Evolutionary conservation across 1,140 invertebrate genomes (phyloP), one percentile per base, ranked within the genome.

Genomic region (Epicauta chinensis): DNA sequence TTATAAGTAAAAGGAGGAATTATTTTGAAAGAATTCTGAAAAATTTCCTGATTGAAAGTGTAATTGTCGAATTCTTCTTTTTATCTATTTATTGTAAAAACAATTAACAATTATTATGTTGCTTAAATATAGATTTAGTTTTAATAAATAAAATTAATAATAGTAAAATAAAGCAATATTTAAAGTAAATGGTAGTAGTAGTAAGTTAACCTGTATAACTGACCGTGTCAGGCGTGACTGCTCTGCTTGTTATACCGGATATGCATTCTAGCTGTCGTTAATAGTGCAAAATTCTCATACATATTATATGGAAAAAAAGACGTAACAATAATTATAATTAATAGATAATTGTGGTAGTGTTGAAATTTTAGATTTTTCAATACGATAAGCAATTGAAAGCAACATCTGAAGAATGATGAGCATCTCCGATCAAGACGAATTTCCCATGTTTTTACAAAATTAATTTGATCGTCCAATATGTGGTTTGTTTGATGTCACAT

Each of bases 191-290:
- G 51, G 34, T 31, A 45, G n/a, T 23, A 7, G 23, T 23, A 23
- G 52, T 55, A 52, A 59, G 52, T 50, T 64, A 64, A 64, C 63
- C 63, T 64, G 60, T 51, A 64, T 64, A 62, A 60, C 48, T 64
- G 63, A 62, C 63, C 63, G 63, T 63, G 60, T 59, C 59, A 64
- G 57, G 56, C 61, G 56, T 64, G 63, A 64, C 63, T 62, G 63
- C 63, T 61, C 61, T 58, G 59, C 52, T 64, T 61, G 62, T 58
- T 60, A 64, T 58, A 62, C 63, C 63, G 63, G 63, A 64, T 64
- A 62, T 64, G 59, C 60, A 64, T 64, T 64, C 60, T 62, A 58
- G 53, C 23, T 23, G 7, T 23, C 23, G 23, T 38, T 16, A 34
- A 23, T 23, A 23, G 23, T 23, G 23, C 23, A 23, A 23, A 23